Conservation (phyloP, 2,113 vertebrate genomes). For the Seriola rivoliana region DNA sequence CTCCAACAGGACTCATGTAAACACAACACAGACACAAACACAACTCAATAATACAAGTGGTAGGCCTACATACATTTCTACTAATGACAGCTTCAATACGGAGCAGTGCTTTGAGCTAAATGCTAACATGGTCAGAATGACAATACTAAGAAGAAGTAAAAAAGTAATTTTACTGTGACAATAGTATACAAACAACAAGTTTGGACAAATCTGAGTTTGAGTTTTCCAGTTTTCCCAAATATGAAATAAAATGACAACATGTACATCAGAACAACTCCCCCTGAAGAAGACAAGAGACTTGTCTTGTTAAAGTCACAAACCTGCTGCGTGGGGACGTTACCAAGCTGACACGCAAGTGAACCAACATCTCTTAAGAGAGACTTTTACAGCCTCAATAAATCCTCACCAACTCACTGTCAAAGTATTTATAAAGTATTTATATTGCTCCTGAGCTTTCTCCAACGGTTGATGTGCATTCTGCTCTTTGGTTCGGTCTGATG, state of each 20-base stretch:
- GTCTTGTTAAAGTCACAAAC: not conserved
- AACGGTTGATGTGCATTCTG: not conserved
- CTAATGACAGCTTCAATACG: not conserved
- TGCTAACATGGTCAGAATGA: too few relatives aligned
- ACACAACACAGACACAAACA: not conserved
- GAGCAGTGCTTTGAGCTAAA: not conserved
- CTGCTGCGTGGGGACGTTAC: not conserved
- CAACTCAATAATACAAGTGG: not conserved
- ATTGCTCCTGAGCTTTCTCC: conserved; percentile 4
- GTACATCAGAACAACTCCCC: not conserved
- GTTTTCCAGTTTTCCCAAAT: not conserved
- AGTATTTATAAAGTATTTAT: conserved; percentile 11
- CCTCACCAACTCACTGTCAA: conserved; percentile 9
- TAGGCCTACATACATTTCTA: too few relatives aligned
- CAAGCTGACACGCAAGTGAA: not conserved
- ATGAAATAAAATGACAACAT: not conserved
- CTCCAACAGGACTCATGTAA: too few relatives aligned
- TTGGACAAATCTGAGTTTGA: not conserved
- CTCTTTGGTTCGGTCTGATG: not conserved
- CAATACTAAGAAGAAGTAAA: not conserved
- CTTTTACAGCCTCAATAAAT: conserved; percentile 6
- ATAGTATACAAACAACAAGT: not conserved
- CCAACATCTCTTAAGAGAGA: conserved; percentile 6
- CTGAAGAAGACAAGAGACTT: not conserved
- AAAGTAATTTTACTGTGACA: not conserved